Evolutionary conservation across 2,113 vertebrate species (phyloP).

Genomic region (Pagrus major): DNA sequence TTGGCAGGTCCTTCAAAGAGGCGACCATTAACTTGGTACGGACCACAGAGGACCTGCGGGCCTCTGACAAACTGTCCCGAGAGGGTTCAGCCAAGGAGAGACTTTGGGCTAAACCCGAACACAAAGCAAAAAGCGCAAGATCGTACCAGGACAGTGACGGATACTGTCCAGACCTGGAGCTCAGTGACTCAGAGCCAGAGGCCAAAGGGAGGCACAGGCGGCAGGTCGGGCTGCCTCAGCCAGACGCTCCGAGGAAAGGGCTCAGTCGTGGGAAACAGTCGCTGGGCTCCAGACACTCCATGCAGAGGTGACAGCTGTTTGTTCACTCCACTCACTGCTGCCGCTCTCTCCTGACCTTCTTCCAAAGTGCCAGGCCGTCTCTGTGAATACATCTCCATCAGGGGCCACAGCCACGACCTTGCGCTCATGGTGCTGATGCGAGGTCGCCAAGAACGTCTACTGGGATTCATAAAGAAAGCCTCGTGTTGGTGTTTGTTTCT

Average conservation of each 20-base stretch:
- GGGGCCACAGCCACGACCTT: slow-evolving; percentile 23
- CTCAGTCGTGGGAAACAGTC: slow-evolving; percentile 85
- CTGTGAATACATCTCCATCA: slow-evolving; percentile 29
- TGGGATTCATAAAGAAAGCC: neutral
- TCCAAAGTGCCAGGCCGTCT: slow-evolving; percentile 53
- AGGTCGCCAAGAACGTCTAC: neutral
- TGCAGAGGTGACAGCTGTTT: slow-evolving; percentile 91
- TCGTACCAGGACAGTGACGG: slow-evolving; percentile 94
- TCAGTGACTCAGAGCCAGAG: slow-evolving; percentile 96
- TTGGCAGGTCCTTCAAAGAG: slow-evolving; percentile 93
- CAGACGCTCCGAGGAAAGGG: slow-evolving; percentile 73
- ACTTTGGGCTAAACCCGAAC: slow-evolving; percentile 88
- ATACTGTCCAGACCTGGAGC: slow-evolving; percentile 96
- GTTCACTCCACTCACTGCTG: slow-evolving; percentile 10
- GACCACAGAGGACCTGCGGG: slow-evolving; percentile 90
- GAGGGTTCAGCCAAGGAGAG: slow-evolving; percentile 86
- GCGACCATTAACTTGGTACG: slow-evolving; percentile 91
- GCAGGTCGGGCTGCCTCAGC: slow-evolving; percentile 77
- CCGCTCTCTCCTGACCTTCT: neutral
- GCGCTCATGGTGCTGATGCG: slow-evolving; percentile 1
- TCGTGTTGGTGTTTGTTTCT: neutral
- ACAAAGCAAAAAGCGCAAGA: slow-evolving; percentile 77
- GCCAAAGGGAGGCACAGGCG: slow-evolving; percentile 88
- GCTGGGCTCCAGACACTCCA: slow-evolving; percentile 86
- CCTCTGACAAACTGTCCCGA: slow-evolving; percentile 87